These are phyloP conservation scores for Galeopterus variegatus DNA, from an alignment of 2,113 vertebrate genomes.

Conservation along the genomic window DNA sequence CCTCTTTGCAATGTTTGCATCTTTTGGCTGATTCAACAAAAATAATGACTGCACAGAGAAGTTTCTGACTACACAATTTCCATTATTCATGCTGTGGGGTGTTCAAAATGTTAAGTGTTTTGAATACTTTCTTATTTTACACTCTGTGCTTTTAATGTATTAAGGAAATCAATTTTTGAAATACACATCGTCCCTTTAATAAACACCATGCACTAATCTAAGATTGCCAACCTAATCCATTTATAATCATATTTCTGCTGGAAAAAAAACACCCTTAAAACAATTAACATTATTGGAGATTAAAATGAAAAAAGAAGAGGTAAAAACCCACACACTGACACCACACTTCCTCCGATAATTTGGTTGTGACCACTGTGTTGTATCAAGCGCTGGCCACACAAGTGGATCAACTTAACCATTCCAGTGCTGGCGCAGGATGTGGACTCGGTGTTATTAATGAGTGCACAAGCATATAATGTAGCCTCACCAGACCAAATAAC, in stretches of 20 bases:
- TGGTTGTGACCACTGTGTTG: constrained; percentile 85
- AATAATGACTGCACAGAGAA: constrained; percentile 1
- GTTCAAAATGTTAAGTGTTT: constrained; percentile 34
- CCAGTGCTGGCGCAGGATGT: constrained; percentile 83
- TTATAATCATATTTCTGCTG: constrained; percentile 68
- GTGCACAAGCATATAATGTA: constrained; percentile 78
- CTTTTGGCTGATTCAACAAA: constrained; percentile 51
- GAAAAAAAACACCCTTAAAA: constrained; percentile 80
- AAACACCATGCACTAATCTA: constrained; percentile 67
- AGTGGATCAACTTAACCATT: constrained; percentile 87
- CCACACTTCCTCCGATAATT: constrained; percentile 86
- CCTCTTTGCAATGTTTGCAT: constrained; percentile 28
- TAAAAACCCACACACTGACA: constrained; percentile 71
- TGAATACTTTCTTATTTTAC: constrained; percentile 40
- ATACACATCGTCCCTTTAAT: constrained; percentile 52
- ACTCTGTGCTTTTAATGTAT: not conserved
- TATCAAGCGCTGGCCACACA: constrained; percentile 90
- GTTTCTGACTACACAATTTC: constrained; percentile 19
- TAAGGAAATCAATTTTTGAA: constrained; percentile 1
- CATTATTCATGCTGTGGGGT: constrained; percentile 28
- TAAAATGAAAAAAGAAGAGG: constrained; percentile 70
- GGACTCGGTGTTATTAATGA: constrained; percentile 87
- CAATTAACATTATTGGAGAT: constrained; percentile 83
- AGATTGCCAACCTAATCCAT: constrained; percentile 69
- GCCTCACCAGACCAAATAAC: constrained; percentile 89